Percentiles rank a stretch among this genome's conserved stretches.
These are phyloP conservation scores for Spheniscus humboldti DNA, from an alignment of 2,797 vertebrate genomes.

Conservation along the genomic window DNA sequence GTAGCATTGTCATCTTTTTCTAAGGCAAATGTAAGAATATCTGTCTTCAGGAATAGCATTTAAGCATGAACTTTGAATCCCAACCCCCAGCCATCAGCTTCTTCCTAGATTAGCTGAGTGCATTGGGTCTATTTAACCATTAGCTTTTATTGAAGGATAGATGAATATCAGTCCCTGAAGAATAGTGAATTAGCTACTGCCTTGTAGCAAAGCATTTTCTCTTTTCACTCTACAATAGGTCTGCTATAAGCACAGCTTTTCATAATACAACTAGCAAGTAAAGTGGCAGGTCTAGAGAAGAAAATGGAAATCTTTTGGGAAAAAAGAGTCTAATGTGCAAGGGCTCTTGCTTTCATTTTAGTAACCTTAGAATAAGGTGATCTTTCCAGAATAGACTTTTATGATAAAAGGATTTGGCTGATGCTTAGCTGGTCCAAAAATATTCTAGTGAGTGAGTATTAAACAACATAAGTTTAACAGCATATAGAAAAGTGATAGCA, in stretches of 20 bases:
- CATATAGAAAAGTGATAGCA: not conserved
- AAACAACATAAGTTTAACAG: not conserved
- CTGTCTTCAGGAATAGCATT: constrained; percentile 48
- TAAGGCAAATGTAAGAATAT: constrained; percentile 40
- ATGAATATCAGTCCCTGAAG: constrained; percentile 70
- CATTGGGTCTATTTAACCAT: constrained; percentile 70
- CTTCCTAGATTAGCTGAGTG: constrained; percentile 73
- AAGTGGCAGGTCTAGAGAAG: constrained; percentile 45
- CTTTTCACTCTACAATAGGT: constrained; percentile 61
- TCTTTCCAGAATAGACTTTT: constrained; percentile 34
- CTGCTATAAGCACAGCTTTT: constrained; percentile 65
- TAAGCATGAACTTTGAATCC: constrained; percentile 59
- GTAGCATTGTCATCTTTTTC: constrained; percentile 39
- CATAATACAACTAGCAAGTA: constrained; percentile 47
- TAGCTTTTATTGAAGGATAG: constrained; percentile 73
- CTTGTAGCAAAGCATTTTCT: constrained; percentile 69
- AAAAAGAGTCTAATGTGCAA: constrained; percentile 16
- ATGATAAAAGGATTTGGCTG: constrained; percentile 16
- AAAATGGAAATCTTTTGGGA: constrained; percentile 60
- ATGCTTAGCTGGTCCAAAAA: not conserved
- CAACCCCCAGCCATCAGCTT: constrained; percentile 58
- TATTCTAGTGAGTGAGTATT: constrained; percentile 4
- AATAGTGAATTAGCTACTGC: constrained; percentile 71
- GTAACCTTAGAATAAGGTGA: constrained; percentile 22
- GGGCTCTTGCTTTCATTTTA: constrained; percentile 42